A percentile compares a stretch with the other conserved stretches of the same genome.
These are phyloP conservation scores for Cheilosia pagana DNA, from an alignment of 2,888 invertebrate species.

Conservation along the genomic window DNA sequence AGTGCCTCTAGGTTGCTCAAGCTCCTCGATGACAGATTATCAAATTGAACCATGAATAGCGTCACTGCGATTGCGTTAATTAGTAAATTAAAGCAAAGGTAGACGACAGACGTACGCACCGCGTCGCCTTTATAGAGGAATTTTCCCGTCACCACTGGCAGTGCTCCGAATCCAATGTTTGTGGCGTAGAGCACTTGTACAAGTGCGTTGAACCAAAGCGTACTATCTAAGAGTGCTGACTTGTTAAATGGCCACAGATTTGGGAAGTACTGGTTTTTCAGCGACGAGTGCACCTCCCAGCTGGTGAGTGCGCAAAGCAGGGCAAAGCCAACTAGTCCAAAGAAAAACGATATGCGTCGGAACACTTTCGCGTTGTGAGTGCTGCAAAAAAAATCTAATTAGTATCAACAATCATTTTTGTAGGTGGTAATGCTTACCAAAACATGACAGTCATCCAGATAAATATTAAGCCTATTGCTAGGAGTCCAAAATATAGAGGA, in stretches of 20 bases:
- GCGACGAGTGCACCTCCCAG: constrained; percentile 82
- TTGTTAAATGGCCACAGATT: constrained; percentile 81
- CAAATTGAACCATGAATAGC: constrained; percentile 82
- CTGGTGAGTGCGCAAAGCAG: constrained; percentile 81
- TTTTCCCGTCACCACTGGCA: constrained; percentile 83
- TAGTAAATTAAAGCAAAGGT: constrained; percentile 83
- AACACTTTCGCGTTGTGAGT: constrained; percentile 82
- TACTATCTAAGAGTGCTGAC: constrained; percentile 79
- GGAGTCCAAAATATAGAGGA: constrained; percentile 82
- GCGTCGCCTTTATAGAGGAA: constrained; percentile 83
- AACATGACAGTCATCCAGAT: constrained; percentile 83
- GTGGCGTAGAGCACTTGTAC: constrained; percentile 83
- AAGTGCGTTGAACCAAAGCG: constrained; percentile 83
- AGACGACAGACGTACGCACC: constrained; percentile 82
- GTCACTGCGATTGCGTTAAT: constrained; percentile 83
- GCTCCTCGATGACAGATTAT: constrained; percentile 79
- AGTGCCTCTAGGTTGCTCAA: constrained; percentile 80
- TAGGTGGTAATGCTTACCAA: constrained; percentile 78
- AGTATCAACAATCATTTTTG: background rate
- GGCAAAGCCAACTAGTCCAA: constrained; percentile 80
- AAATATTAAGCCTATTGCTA: constrained; percentile 81
- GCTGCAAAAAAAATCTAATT: constrained; percentile 76
- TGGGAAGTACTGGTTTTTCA: constrained; percentile 81
- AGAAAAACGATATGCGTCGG: constrained; percentile 81
- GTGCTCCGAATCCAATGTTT: constrained; percentile 82